Percentiles rank a stretch among this genome's conserved stretches.
phyloP scores from a whole-genome alignment of 2,797 vertebrate species.

The Etheostoma perlongum region DNA sequence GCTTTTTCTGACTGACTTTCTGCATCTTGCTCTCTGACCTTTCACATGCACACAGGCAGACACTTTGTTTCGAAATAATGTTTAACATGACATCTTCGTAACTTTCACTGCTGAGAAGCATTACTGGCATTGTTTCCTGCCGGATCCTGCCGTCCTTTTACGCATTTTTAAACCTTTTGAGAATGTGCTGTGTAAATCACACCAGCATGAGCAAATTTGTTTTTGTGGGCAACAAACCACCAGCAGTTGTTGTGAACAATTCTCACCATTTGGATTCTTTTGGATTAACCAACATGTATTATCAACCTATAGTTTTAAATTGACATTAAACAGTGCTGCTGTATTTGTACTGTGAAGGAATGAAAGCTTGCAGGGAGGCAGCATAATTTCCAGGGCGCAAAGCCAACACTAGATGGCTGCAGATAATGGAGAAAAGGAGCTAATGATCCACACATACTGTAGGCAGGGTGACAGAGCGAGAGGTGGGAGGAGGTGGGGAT shows the following conservation, averaged over 20 bases:
- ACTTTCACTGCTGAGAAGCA: conserved; percentile 18
- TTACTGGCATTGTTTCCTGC: conserved; percentile 13
- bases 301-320: conserved; percentile 16
- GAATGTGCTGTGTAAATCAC: neutral
- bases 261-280: neutral
- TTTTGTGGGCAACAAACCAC: neutral
- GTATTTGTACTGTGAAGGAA: conserved; percentile 42
- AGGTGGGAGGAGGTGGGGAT: conserved; percentile 27
- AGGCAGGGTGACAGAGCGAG: conserved; percentile 57
- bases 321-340: conserved; percentile 15
- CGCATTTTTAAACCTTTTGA: conserved; percentile 1
- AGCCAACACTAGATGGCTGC: conserved; percentile 91
- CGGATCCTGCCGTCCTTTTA: neutral
- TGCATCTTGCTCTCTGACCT: conserved; percentile 44
- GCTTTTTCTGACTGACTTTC: conserved; percentile 66
- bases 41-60: conserved; percentile 43
- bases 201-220: neutral
- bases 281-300: neutral
- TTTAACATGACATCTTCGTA: conserved; percentile 51
- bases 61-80: conserved; percentile 48
- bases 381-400: conserved; percentile 83
- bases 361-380: conserved; percentile 58
- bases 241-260: conserved; percentile 14
- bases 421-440: conserved; percentile 88
- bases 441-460: conserved; percentile 80